Conservation (phyloP, 2,113 vertebrate genomes). For the Machaerirhynchus nigripectus region DNA sequence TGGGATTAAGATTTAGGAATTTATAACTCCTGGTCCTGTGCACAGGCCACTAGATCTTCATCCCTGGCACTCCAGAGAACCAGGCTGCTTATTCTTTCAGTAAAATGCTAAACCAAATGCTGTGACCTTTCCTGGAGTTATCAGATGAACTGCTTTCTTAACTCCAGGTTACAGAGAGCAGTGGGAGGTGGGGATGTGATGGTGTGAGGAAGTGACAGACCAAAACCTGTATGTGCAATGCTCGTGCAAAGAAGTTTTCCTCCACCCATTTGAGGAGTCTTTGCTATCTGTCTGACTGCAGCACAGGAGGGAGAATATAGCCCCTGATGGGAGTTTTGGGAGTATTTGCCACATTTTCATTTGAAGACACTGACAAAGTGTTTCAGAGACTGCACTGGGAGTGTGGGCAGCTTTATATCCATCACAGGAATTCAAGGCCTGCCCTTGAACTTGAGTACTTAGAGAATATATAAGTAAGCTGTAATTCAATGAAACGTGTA, state of each 20-base stretch:
- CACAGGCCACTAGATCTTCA: neutral
- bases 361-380: neutral
- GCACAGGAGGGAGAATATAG: neutral
- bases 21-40: conserved; percentile 16
- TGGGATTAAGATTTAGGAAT: conserved; percentile 45
- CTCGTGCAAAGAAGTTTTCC: neutral
- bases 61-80: neutral
- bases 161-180: neutral
- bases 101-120: conserved; percentile 16
- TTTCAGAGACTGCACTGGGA: neutral
- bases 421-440: neutral
- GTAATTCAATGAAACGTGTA: neutral
- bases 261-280: neutral
- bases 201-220: neutral
- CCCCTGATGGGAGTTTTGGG: neutral
- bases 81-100: conserved; percentile 21
- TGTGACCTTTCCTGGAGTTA: conserved; percentile 15
- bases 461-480: neutral
- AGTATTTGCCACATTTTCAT: neutral
- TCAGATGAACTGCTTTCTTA: conserved; percentile 21
- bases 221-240: neutral
- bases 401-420: neutral
- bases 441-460: neutral
- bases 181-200: neutral
- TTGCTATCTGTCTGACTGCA: neutral